A percentile compares a stretch with the other conserved stretches of the same genome.
Evolutionary conservation across 2,888 invertebrate species (phyloP).

Genomic region (Drosophila ochracea): DNA sequence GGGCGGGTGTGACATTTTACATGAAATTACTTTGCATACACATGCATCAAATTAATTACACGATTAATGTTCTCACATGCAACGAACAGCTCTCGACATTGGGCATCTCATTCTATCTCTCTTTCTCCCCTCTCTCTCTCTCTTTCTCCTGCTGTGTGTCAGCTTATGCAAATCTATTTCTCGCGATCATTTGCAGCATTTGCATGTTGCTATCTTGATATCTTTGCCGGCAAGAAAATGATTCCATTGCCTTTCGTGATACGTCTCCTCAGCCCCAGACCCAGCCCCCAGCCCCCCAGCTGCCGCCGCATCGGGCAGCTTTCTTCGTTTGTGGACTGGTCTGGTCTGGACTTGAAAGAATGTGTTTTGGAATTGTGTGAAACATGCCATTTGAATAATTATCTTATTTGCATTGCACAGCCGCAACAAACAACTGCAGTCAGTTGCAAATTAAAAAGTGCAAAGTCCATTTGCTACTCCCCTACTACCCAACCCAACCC

Average conservation of each 20-base stretch:
- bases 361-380: conserved; percentile 83
- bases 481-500: neutral
- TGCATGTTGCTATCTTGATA: conserved; percentile 79
- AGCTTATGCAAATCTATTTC: conserved; percentile 79
- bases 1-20: conserved; percentile 81
- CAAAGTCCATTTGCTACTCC: conserved; percentile 63
- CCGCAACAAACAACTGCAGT: conserved; percentile 66
- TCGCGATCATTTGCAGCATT: conserved; percentile 76
- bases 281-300: neutral
- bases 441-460: conserved; percentile 77
- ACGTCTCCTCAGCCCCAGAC: conserved; percentile 8
- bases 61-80: conserved; percentile 85
- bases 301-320: conserved; percentile 12
- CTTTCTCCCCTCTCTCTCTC: conserved; percentile 1
- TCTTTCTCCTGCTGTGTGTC: conserved; percentile 25
- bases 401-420: conserved; percentile 82
- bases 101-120: conserved; percentile 18
- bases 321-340: conserved; percentile 39
- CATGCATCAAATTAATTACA: conserved; percentile 86
- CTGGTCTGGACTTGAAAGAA: conserved; percentile 61
- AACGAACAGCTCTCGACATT: conserved; percentile 42
- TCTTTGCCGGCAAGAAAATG: conserved; percentile 76
- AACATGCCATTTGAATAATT: conserved; percentile 84
- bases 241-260: conserved; percentile 80
- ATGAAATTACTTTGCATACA: conserved; percentile 85